These are phyloP conservation scores for Irena cyanogastra DNA, from an alignment of 2,113 vertebrate genomes.

Conservation along the genomic window DNA sequence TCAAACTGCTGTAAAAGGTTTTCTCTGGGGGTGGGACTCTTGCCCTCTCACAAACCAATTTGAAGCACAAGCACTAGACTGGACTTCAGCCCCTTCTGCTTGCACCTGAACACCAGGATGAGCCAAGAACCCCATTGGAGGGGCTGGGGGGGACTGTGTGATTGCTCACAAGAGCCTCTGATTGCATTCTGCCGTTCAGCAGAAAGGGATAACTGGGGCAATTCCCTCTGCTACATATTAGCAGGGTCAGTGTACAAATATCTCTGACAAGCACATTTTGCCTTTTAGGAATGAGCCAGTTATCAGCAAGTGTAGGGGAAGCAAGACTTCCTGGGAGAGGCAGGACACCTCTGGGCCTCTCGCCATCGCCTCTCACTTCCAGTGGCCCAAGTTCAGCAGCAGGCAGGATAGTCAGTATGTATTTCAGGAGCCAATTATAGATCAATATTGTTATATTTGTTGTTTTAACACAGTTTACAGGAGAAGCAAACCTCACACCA, in stretches of 20 bases:
- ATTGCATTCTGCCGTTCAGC: background rate
- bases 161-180: background rate
- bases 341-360: background rate
- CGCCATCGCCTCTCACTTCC: conserved; percentile 22
- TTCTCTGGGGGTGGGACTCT: background rate
- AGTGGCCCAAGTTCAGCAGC: conserved; percentile 39
- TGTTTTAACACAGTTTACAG: background rate
- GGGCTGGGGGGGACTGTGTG: background rate
- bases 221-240: background rate
- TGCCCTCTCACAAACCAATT: background rate
- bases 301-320: conserved; percentile 54
- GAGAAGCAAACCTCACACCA: background rate
- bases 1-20: background rate
- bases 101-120: background rate
- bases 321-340: conserved; percentile 31
- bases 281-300: conserved; percentile 62
- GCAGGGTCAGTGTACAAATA: background rate
- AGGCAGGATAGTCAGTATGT: conserved; percentile 63
- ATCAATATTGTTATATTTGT: background rate
- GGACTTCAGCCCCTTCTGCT: background rate
- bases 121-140: background rate
- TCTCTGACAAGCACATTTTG: conserved; percentile 43
- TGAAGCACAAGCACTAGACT: background rate
- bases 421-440: conserved; percentile 49
- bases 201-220: background rate